Conservation (phyloP, 2,888 invertebrate species). For the Frankliniella fusca region DNA sequence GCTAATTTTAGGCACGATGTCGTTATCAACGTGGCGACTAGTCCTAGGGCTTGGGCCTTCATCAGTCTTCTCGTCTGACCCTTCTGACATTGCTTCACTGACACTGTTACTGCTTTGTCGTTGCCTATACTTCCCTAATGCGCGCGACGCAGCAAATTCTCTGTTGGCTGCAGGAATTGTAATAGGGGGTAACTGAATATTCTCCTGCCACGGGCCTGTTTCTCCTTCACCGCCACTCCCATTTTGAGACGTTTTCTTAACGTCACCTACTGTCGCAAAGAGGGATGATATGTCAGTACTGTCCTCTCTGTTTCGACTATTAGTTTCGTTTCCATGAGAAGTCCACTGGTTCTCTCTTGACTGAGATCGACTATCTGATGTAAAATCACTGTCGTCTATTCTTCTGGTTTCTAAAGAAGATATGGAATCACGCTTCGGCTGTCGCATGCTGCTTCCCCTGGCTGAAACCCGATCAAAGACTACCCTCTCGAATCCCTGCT, state of each 20-base stretch:
- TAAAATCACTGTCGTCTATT: background rate
- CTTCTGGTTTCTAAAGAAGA: background rate
- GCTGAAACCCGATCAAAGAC: background rate
- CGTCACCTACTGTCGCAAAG: conserved; percentile 71
- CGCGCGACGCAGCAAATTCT: conserved; percentile 79
- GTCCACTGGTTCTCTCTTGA: background rate
- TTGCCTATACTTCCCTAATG: conserved; percentile 72
- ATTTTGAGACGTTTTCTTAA: conserved; percentile 55
- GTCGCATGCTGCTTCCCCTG: background rate
- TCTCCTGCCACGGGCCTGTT: conserved; percentile 45
- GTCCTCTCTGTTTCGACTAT: conserved; percentile 8
- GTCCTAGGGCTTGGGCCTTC: conserved; percentile 29
- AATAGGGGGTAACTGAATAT: conserved; percentile 53
- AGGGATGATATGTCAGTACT: conserved; percentile 48
- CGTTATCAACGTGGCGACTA: conserved; percentile 33
- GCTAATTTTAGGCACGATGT: conserved; percentile 38
- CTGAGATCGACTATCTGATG: background rate
- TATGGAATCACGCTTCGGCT: background rate
- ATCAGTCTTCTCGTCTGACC: conserved; percentile 6
- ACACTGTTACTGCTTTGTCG: conserved; percentile 43
- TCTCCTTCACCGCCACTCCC: conserved; percentile 42
- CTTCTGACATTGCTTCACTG: conserved; percentile 34
- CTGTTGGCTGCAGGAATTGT: conserved; percentile 62
- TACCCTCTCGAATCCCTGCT: background rate
- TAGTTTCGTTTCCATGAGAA: background rate